A percentile compares a stretch with the other conserved stretches of the same genome.
These are phyloP conservation scores for Crypturellus undulatus DNA, from an alignment of 2,113 vertebrate genomes.

Conservation along the genomic window DNA sequence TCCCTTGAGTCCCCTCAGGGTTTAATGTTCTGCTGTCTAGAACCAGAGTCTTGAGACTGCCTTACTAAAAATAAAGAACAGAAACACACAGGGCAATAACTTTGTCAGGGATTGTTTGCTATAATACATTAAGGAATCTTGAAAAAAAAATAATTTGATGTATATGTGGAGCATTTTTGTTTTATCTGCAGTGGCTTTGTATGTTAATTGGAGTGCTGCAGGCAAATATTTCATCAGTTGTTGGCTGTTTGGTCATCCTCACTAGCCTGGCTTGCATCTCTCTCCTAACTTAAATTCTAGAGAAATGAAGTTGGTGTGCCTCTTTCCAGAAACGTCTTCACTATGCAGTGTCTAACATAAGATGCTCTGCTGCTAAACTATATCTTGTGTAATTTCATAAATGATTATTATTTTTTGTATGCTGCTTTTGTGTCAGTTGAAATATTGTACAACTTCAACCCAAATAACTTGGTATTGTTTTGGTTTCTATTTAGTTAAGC, in stretches of 20 bases:
- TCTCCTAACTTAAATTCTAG: not conserved
- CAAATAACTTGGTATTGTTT: not conserved
- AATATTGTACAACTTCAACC: not conserved
- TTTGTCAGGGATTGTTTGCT: not conserved
- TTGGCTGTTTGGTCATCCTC: not conserved
- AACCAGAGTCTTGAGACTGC: not conserved
- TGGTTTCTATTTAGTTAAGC: not conserved
- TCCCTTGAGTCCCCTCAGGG: not conserved
- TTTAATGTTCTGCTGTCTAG: not conserved
- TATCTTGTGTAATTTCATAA: not conserved
- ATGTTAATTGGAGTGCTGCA: not conserved
- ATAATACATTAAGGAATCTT: not conserved
- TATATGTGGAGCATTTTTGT: not conserved
- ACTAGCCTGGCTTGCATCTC: not conserved
- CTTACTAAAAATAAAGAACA: not conserved
- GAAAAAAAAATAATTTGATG: not conserved
- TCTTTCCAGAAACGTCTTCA: constrained; percentile 24
- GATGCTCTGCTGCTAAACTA: not conserved
- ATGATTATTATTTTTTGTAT: not conserved
- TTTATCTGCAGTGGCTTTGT: not conserved
- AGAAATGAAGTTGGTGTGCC: not conserved
- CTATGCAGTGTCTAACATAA: not conserved
- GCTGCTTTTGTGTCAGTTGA: not conserved
- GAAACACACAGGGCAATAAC: not conserved
- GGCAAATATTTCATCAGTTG: not conserved